Evolutionary conservation across 2,888 invertebrate species (phyloP).

Genomic region (Sesamia inferens): DNA sequence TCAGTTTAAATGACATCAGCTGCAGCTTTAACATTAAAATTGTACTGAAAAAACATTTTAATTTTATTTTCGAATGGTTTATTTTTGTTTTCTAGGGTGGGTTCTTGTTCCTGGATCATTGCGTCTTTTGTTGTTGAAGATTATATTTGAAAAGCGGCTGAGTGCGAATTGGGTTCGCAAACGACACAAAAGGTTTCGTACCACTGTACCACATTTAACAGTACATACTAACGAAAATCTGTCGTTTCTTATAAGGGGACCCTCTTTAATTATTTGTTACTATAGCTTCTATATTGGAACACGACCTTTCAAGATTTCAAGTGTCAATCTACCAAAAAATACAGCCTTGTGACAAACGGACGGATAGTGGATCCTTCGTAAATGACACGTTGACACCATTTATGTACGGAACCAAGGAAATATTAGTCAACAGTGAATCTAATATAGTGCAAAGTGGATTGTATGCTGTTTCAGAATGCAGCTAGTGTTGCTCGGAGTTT

Average conservation of each 20-base stretch:
- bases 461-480: slow-evolving; percentile 47
- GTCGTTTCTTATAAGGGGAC: background rate
- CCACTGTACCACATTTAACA: background rate
- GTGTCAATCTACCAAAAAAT: background rate
- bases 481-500: slow-evolving; percentile 38
- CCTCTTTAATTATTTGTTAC: background rate
- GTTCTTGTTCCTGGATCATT: background rate
- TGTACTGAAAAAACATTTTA: slow-evolving; percentile 38
- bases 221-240: background rate
- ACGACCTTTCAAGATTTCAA: background rate
- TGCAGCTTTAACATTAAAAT: slow-evolving; percentile 55
- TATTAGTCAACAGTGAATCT: slow-evolving; percentile 39
- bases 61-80: slow-evolving; percentile 53
- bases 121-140: slow-evolving; percentile 37
- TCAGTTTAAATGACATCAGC: slow-evolving; percentile 59
- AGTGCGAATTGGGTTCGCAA: background rate
- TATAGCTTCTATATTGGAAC: no score
- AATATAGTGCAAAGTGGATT: slow-evolving; percentile 38
- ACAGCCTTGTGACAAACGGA: background rate
- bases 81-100: slow-evolving; percentile 44
- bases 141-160: slow-evolving; percentile 6
- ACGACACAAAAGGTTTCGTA: background rate
- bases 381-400: background rate
- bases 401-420: slow-evolving; percentile 12
- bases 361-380: background rate